These are phyloP conservation scores for Lysiphlebus fabarum DNA, from an alignment of 1,140 invertebrate genomes.

Conservation along the genomic window DNA sequence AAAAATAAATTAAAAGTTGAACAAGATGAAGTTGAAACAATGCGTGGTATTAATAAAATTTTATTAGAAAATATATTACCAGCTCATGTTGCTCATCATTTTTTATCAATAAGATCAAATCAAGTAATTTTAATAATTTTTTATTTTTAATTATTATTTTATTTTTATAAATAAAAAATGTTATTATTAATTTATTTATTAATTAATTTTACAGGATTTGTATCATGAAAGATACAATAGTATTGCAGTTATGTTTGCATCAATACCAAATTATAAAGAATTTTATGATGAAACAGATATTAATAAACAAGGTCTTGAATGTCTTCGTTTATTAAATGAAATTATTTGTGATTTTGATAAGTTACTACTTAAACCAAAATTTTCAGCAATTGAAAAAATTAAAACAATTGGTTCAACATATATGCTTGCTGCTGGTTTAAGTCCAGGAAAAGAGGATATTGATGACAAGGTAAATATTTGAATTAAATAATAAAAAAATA, in stretches of 20 bases:
- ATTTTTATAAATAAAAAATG: constrained; percentile 17
- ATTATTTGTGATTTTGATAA: constrained; percentile 99
- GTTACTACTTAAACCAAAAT: constrained; percentile 89
- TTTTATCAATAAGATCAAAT: constrained; percentile 66
- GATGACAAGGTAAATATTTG: constrained; percentile 59
- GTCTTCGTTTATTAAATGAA: constrained; percentile 91
- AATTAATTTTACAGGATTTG: constrained; percentile 63
- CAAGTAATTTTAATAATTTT: constrained; percentile 25
- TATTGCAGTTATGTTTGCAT: constrained; percentile 97
- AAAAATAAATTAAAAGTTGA: constrained; percentile 87
- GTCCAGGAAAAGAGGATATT: constrained; percentile 79
- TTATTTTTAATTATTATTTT: background rate
- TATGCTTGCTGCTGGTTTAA: constrained; percentile 93
- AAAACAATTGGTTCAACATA: constrained; percentile 98
- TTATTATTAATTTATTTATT: constrained; percentile 36
- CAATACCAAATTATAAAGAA: constrained; percentile 97
- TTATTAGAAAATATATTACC: constrained; percentile 96
- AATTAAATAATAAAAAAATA: constrained; percentile 15
- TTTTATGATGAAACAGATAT: constrained; percentile 98
- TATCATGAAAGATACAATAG: constrained; percentile 93
- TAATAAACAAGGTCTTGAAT: constrained; percentile 94
- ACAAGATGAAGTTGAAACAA: constrained; percentile 91
- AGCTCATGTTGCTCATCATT: constrained; percentile 92
- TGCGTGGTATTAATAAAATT: constrained; percentile 92
- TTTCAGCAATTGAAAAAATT: constrained; percentile 95